A percentile compares a stretch with the other conserved stretches of the same genome.
Conservation (phyloP, 2,797 vertebrate species). For the Eidolon dupreanum region DNA sequence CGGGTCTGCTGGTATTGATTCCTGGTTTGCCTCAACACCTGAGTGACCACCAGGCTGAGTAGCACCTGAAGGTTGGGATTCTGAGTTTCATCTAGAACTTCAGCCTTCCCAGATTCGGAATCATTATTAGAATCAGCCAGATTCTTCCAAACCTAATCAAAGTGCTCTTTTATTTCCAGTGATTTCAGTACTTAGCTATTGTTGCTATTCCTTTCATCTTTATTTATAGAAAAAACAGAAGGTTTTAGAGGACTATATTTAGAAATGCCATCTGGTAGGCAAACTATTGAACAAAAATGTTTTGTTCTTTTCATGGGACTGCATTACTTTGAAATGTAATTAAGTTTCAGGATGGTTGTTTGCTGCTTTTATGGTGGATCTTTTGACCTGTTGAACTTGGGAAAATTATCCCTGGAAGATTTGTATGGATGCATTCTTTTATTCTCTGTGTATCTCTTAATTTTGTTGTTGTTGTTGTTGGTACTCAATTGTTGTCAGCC, state of each 20-base stretch:
- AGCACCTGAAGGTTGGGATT: not conserved
- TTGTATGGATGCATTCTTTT: slow-evolving; percentile 22
- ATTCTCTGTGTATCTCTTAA: not conserved
- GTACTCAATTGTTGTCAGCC: not conserved
- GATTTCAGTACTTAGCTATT: not conserved
- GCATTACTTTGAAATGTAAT: slow-evolving; percentile 2
- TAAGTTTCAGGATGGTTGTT: slow-evolving; percentile 44
- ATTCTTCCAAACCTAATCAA: slow-evolving; percentile 54
- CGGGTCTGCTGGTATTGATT: not conserved
- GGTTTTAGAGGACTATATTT: not conserved
- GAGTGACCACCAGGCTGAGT: not conserved
- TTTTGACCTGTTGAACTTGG: not conserved
- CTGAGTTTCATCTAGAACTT: not conserved
- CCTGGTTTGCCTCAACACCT: not conserved
- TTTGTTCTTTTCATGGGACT: not conserved
- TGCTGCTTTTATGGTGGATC: slow-evolving; percentile 22
- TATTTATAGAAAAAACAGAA: not conserved
- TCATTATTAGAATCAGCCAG: slow-evolving; percentile 1
- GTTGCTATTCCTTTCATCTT: not conserved
- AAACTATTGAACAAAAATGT: slow-evolving; percentile 28
- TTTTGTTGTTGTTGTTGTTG: not conserved
- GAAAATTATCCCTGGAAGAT: not conserved
- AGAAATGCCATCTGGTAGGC: slow-evolving; percentile 27
- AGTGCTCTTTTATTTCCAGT: slow-evolving; percentile 40
- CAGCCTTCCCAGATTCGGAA: not conserved